These are phyloP conservation scores for Crotalus viridis DNA, from an alignment of 2,113 vertebrate genomes.

Conservation along the genomic window DNA sequence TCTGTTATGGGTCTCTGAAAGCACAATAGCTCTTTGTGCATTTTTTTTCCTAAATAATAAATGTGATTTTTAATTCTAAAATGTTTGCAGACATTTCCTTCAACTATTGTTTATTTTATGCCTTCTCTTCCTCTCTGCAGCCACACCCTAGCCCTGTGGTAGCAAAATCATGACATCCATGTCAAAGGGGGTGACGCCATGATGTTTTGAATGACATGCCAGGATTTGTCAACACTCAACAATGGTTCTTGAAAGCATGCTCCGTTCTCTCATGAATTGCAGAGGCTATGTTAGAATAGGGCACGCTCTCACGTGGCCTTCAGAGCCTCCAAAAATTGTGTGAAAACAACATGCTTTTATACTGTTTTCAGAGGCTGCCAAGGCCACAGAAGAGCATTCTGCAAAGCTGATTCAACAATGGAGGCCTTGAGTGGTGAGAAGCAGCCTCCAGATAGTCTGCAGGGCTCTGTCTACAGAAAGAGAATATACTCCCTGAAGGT, in stretches of 20 bases:
- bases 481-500: neutral
- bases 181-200: neutral
- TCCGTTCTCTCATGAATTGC: neutral
- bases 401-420: neutral
- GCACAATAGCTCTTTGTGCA: neutral
- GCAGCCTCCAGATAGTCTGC: neutral
- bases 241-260: neutral
- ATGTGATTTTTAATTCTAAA: neutral
- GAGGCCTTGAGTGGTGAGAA: neutral
- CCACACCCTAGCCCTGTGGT: neutral
- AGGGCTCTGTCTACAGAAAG: neutral
- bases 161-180: neutral
- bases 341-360: neutral
- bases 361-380: neutral
- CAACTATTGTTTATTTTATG: neutral
- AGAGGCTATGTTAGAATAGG: neutral
- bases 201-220: neutral
- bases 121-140: neutral
- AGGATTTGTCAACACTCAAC: neutral
- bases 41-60: neutral
- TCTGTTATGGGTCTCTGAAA: neutral
- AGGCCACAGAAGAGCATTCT: neutral
- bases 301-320: neutral
- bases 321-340: neutral
- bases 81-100: neutral